These are phyloP conservation scores for Eupithecia vulgata DNA, from an alignment of 2,888 invertebrate species.

Conservation along the genomic window DNA sequence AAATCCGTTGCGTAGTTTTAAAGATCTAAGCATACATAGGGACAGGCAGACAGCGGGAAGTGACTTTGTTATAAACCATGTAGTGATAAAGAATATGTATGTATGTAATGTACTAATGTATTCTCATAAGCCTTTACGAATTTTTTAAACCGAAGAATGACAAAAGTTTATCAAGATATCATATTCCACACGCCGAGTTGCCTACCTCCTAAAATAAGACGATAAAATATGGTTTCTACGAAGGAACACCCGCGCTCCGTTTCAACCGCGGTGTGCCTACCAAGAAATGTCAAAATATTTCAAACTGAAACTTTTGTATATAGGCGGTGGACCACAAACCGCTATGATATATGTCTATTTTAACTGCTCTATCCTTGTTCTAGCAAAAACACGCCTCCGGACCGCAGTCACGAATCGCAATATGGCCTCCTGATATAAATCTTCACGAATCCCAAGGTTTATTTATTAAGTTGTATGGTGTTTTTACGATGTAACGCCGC, in stretches of 20 bases:
- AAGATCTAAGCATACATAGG: too few species aligned
- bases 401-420: slow-evolving; percentile 71
- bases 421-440: slow-evolving; percentile 79
- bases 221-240: slow-evolving; percentile 66
- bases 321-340: slow-evolving; percentile 66
- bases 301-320: slow-evolving; percentile 65
- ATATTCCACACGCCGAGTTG: slow-evolving; percentile 11
- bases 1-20: too few species aligned
- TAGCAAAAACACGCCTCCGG: slow-evolving; percentile 69
- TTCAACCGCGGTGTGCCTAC: slow-evolving; percentile 60
- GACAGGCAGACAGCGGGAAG: too few species aligned
- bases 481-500: slow-evolving; percentile 79
- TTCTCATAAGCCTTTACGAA: too few species aligned
- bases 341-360: slow-evolving; percentile 74
- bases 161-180: slow-evolving; percentile 25
- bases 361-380: slow-evolving; percentile 62
- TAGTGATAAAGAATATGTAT: too few species aligned
- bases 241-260: slow-evolving; percentile 63
- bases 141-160: background rate
- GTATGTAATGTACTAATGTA: too few species aligned
- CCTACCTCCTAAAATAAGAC: slow-evolving; percentile 42
- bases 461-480: slow-evolving; percentile 83
- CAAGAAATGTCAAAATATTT: slow-evolving; percentile 81
- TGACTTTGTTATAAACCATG: too few species aligned
- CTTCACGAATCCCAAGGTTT: slow-evolving; percentile 78